phyloP scores from a whole-genome alignment of 2,888 invertebrate species.

The Andrena bicolor region DNA sequence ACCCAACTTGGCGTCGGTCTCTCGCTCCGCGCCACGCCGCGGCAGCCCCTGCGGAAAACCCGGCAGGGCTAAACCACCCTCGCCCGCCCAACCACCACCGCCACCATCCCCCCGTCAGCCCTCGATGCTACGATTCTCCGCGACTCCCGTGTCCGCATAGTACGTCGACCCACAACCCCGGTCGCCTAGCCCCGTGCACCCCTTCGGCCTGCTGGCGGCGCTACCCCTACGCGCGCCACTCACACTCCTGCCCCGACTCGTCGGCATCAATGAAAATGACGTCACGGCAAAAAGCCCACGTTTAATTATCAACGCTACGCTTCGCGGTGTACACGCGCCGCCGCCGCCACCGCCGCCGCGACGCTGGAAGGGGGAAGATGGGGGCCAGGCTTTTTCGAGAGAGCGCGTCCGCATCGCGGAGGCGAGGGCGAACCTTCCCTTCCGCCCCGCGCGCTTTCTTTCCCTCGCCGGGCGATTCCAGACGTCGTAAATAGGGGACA shows the following conservation, averaged over 20 bases:
- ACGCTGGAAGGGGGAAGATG: not conserved
- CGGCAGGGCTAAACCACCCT: conserved; percentile 56
- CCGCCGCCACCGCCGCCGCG: not conserved
- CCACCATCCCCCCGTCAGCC: conserved; percentile 10
- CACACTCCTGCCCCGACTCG: conserved; percentile 76
- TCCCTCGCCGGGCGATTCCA: conserved; percentile 7
- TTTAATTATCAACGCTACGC: conserved; percentile 81
- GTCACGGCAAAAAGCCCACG: conserved; percentile 85
- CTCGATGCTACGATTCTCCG: conserved; percentile 49
- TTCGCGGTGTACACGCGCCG: conserved; percentile 56
- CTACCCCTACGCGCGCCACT: conserved; percentile 73
- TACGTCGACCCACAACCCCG: conserved; percentile 76
- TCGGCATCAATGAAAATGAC: conserved; percentile 87
- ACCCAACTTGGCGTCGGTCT: conserved; percentile 40
- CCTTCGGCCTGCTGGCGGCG: conserved; percentile 27
- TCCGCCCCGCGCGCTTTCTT: not conserved
- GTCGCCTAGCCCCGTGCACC: conserved; percentile 45
- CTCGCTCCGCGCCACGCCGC: conserved; percentile 52
- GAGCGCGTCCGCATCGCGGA: conserved; percentile 22
- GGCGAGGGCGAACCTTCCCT: not conserved
- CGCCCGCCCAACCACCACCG: conserved; percentile 6
- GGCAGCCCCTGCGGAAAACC: conserved; percentile 70
- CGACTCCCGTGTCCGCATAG: conserved; percentile 63
- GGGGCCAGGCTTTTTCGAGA: conserved; percentile 14
- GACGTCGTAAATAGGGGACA: conserved; percentile 47